phyloP scores from a whole-genome alignment of 2,888 invertebrate species.

The Leptopilina myrica region DNA sequence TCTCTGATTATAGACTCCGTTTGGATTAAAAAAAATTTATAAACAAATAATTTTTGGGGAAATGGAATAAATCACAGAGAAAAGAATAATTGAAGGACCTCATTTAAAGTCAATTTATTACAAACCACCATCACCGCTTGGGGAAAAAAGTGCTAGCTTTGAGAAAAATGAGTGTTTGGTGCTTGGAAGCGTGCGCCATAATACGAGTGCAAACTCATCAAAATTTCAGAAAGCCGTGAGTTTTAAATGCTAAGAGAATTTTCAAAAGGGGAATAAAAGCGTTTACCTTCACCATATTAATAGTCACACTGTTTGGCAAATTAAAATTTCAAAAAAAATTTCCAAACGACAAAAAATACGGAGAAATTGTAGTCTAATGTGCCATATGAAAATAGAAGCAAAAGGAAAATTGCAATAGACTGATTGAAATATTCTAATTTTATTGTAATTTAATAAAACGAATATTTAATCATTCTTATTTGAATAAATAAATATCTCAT shows the following conservation, averaged over 20 bases:
- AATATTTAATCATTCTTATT: too few relatives aligned
- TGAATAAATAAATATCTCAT: too few relatives aligned
- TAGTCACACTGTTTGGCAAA: neutral
- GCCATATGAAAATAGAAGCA: neutral
- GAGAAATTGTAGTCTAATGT: neutral
- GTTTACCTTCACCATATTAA: neutral
- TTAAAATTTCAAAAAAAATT: neutral
- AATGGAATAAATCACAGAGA: slow-evolving; percentile 26
- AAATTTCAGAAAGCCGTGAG: slow-evolving; percentile 29
- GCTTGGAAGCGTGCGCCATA: slow-evolving; percentile 31
- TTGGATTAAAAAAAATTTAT: neutral
- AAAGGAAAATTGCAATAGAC: slow-evolving; percentile 3
- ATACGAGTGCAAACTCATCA: slow-evolving; percentile 18
- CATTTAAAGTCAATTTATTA: slow-evolving; percentile 22
- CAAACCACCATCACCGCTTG: slow-evolving; percentile 18
- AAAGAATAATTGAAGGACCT: slow-evolving; percentile 11
- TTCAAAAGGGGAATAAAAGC: slow-evolving; percentile 8
- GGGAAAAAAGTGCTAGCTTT: slow-evolving; percentile 29
- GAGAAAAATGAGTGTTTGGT: slow-evolving; percentile 30
- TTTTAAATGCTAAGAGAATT: slow-evolving; percentile 5
- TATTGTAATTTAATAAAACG: too few relatives aligned
- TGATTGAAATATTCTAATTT: neutral
- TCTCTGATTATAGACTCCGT: slow-evolving; percentile 12
- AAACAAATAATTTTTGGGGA: neutral
- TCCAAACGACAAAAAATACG: neutral